Base-by-base conservation (phyloP, 2,797 vertebrate genomes). In the Kryptopterus vitreolus region DNA sequence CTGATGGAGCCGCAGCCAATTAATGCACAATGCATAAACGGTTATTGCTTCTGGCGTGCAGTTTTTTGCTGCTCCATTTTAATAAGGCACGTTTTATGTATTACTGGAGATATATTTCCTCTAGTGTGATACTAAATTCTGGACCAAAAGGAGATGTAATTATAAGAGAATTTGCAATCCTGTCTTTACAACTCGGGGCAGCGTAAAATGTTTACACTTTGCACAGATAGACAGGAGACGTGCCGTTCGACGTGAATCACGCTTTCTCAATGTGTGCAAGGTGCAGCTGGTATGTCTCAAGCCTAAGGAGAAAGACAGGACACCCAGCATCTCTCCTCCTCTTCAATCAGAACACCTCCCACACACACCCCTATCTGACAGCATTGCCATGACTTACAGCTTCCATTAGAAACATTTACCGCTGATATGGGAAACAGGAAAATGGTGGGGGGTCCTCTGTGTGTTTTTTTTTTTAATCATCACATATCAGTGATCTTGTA, bases 211-310 rank as follows among this genome's bases (percentile, higher is more conserved):
- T 29, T 61, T 76, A 22, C 57, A 48, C 8, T 7, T 22, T 61
- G 20, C 35, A 29, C 38, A 46, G 35, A 70, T 16, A 72, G 52
- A 57, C 7, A 57, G 1, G 6, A 73, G 20, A 57, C 20, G 1
- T 53, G 31, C 46, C 24, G 55, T 53, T 33, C 1, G 18, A 22
- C 4, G n/a, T 22, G 33, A 80, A 61, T 20, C 46, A 35, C 43
- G 59, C 50, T 69, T 26, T 33, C n/a, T 53, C 29, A 72, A 9
- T 8, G 33, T 8, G 33, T 76, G 63, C 29, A 71, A 75, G 68
- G 69, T 77, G 52, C 82, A 78, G 79, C 76, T 84, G 79, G 69
- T 55, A 35, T 63, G 33, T 81, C 74, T 82, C 53, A 82, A 69
- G 29, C 68, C 76, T 38, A 11, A 10, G 22, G 18, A 59, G 48